These are phyloP conservation scores for Aplysia californica DNA, from an alignment of 1,140 invertebrate genomes.

Conservation along the genomic window DNA sequence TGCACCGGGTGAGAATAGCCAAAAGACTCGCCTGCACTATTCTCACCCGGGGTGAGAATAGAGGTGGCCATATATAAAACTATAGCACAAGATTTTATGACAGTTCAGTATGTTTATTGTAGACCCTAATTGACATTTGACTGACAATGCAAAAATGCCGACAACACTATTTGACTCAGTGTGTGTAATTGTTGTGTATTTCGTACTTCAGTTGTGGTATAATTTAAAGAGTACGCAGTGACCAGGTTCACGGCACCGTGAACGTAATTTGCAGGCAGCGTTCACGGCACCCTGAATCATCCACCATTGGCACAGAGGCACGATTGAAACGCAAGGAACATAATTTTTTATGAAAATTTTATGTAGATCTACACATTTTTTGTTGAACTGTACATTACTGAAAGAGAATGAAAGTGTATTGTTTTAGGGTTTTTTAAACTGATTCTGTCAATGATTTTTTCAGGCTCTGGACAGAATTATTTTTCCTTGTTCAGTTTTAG, in stretches of 20 bases:
- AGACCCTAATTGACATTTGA: no score
- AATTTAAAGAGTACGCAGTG: not conserved
- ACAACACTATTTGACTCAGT: not conserved
- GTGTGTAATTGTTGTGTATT: not conserved
- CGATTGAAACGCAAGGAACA: not conserved
- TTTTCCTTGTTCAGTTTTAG: not conserved
- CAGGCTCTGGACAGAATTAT: no score
- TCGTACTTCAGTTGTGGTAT: not conserved
- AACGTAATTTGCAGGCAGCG: not conserved
- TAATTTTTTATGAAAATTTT: not conserved
- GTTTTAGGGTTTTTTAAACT: not conserved
- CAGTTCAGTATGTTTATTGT: no score
- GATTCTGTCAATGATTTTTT: not conserved
- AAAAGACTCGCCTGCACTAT: no score
- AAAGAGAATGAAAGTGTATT: no score
- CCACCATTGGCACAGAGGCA: no score
- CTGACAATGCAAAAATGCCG: not conserved
- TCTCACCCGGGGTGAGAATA: no score
- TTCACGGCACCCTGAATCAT: no score
- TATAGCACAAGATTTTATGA: no score
- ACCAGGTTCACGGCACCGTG: not conserved
- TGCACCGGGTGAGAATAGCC: no score
- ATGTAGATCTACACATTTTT: not conserved
- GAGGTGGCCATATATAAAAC: no score
- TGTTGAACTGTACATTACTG: not conserved